Percentiles rank a stretch among this genome's conserved stretches.
phyloP scores from a whole-genome alignment of 2,113 vertebrate genomes.

The Cyprinodon tularosa region DNA sequence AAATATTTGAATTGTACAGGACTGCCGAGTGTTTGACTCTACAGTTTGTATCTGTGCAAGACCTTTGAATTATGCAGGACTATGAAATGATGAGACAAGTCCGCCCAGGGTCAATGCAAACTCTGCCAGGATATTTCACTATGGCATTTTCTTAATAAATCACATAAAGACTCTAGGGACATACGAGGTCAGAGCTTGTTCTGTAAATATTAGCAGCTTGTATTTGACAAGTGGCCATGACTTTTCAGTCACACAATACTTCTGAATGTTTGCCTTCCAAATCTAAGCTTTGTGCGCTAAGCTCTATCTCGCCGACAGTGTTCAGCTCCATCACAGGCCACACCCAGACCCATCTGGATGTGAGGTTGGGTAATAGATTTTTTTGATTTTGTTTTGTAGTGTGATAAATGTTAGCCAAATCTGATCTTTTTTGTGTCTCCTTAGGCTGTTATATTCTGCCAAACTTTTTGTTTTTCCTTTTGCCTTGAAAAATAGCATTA shows the following conservation, averaged over 20 bases:
- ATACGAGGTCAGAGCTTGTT: conserved; percentile 64
- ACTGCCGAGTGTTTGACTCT: conserved; percentile 18
- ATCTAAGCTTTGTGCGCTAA: conserved; percentile 76
- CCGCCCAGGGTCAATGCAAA: conserved; percentile 48
- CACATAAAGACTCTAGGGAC: conserved; percentile 64
- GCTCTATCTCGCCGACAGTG: conserved; percentile 70
- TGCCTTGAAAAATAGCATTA: conserved; percentile 46
- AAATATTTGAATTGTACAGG: conserved; percentile 50
- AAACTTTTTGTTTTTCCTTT: conserved; percentile 18
- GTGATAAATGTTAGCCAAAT: conserved; percentile 72
- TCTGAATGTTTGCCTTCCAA: conserved; percentile 73
- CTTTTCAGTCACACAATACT: conserved; percentile 72
- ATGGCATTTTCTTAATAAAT: conserved; percentile 65
- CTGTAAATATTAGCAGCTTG: conserved; percentile 68
- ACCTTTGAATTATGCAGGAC: conserved; percentile 52
- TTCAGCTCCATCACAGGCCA: conserved; percentile 67
- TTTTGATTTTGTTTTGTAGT: conserved; percentile 35
- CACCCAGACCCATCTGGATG: conserved; percentile 73
- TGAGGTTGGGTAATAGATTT: conserved; percentile 70
- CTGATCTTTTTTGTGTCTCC: conserved; percentile 49
- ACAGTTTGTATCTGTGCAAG: conserved; percentile 53
- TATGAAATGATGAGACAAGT: conserved; percentile 64
- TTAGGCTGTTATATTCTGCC: conserved; percentile 37
- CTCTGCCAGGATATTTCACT: conserved; percentile 56
- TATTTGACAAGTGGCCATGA: conserved; percentile 76